phyloP scores from a whole-genome alignment of 2,113 vertebrate genomes.

The Amia ocellicauda region DNA sequence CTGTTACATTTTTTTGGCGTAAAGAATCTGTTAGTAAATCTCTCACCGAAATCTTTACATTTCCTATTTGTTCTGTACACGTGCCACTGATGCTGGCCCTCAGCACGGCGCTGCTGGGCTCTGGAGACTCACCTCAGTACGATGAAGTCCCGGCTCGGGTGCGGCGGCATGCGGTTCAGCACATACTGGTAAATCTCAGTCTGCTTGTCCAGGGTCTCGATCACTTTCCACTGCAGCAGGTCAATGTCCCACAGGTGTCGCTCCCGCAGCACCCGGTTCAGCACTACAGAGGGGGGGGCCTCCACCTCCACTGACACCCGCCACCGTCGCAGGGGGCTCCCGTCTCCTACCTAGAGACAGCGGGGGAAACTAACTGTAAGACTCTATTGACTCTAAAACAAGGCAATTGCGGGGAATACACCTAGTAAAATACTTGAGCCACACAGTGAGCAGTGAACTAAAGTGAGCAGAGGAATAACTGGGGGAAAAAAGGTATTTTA shows the following conservation, averaged over 20 bases:
- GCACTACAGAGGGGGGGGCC: constrained; percentile 86
- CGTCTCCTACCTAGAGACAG: constrained; percentile 80
- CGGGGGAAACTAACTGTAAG: background rate
- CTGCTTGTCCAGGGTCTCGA: constrained; percentile 85
- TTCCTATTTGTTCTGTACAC: no score
- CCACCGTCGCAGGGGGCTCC: constrained; percentile 86
- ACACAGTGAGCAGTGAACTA: no score
- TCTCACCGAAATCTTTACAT: no score
- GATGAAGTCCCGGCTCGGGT: constrained; percentile 87
- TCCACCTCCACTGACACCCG: constrained; percentile 89
- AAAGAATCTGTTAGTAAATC: no score
- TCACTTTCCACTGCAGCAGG: constrained; percentile 92
- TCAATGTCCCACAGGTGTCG: constrained; percentile 96
- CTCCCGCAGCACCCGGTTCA: constrained; percentile 90
- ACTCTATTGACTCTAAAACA: no score
- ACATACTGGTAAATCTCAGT: constrained; percentile 93
- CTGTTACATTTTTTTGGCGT: no score
- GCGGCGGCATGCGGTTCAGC: constrained; percentile 90
- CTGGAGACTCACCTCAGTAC: constrained; percentile 82
- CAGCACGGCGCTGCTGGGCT: no score
- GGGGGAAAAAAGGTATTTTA: no score
- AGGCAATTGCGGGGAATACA: background rate
- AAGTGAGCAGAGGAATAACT: no score
- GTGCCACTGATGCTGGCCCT: no score
- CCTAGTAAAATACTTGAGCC: no score